phyloP scores from a whole-genome alignment of 2,797 vertebrate genomes.

The Sphenodon punctatus region DNA sequence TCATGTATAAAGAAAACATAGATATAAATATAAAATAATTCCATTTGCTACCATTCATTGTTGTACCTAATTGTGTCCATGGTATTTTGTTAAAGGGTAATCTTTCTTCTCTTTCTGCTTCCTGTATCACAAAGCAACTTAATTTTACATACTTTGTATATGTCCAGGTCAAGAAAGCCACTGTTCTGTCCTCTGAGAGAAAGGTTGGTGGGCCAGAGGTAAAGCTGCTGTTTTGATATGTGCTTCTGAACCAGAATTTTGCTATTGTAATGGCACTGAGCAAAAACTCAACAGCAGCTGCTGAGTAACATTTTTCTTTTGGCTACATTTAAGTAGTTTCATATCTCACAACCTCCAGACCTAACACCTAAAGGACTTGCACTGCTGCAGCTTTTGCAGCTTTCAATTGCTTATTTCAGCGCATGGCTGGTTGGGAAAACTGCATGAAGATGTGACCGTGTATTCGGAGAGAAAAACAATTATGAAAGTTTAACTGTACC shows the following conservation, averaged over 20 bases:
- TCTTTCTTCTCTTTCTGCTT: conserved; percentile 47
- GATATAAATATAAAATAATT: background rate
- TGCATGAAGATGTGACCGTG: conserved; percentile 76
- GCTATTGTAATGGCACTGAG: conserved; percentile 75
- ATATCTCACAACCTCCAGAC: conserved; percentile 58
- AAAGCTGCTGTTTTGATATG: conserved; percentile 75
- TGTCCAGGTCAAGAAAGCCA: conserved; percentile 84
- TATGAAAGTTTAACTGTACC: conserved; percentile 78
- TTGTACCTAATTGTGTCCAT: conserved; percentile 20
- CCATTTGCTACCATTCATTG: background rate
- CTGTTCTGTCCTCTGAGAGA: conserved; percentile 80
- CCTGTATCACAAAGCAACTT: conserved; percentile 63
- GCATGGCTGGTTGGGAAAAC: conserved; percentile 80
- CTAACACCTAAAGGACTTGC: conserved; percentile 59
- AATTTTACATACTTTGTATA: conserved; percentile 76
- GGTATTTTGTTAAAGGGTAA: conserved; percentile 27
- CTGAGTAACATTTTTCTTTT: conserved; percentile 71
- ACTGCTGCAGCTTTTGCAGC: conserved; percentile 77
- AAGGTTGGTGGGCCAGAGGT: conserved; percentile 85
- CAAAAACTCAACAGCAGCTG: conserved; percentile 73
- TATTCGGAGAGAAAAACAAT: conserved; percentile 71
- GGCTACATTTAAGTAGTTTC: conserved; percentile 64
- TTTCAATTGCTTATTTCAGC: conserved; percentile 70
- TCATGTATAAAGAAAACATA: background rate
- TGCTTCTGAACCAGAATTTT: conserved; percentile 69